phyloP scores from a whole-genome alignment of 2,113 vertebrate species.

The Rallus limicola region DNA sequence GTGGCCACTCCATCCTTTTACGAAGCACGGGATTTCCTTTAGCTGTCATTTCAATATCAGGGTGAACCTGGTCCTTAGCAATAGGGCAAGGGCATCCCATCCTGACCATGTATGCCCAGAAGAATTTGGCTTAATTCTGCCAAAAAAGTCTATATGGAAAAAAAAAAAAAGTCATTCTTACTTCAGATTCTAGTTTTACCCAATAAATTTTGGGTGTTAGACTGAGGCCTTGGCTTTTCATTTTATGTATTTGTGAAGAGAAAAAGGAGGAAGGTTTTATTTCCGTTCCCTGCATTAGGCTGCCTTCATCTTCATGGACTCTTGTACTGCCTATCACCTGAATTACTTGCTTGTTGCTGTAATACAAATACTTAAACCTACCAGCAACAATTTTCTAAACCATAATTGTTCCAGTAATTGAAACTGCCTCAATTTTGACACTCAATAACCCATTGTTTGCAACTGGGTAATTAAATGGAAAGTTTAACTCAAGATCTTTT shows the following conservation, averaged over 20 bases:
- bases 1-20: background rate
- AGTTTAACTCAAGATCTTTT: conserved; percentile 11
- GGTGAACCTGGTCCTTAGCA: background rate
- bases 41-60: background rate
- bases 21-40: background rate
- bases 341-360: background rate
- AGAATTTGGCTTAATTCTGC: background rate
- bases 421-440: conserved; percentile 38
- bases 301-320: background rate
- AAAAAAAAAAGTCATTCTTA: background rate
- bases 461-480: conserved; percentile 52
- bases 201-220: background rate
- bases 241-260: background rate
- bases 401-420: conserved; percentile 41
- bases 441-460: conserved; percentile 19
- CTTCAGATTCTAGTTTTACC: background rate
- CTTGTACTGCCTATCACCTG: background rate
- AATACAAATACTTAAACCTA: conserved; percentile 16
- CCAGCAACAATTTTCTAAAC: background rate
- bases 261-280: background rate
- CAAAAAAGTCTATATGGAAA: background rate
- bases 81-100: background rate
- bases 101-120: background rate
- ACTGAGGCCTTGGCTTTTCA: background rate
- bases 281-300: background rate